phyloP scores from a whole-genome alignment of 1,140 invertebrate species.

The Galleria mellonella region DNA sequence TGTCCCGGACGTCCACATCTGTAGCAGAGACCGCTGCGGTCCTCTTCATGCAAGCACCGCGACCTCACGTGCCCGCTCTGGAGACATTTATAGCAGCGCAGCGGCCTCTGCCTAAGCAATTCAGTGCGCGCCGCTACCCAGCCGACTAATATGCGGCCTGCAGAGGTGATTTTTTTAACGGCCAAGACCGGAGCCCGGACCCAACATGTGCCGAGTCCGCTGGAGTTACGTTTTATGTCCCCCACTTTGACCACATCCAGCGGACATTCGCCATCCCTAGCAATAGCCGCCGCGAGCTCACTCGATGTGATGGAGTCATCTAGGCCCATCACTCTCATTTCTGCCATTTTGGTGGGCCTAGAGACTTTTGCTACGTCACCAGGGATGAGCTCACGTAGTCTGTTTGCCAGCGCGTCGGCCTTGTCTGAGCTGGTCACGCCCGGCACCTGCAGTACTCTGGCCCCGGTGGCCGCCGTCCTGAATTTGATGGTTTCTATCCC shows the following conservation, averaged over 20 bases:
- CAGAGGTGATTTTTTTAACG: constrained; percentile 3
- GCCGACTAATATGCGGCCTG: constrained; percentile 9
- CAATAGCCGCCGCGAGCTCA: constrained; percentile 8
- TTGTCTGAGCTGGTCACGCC: background rate
- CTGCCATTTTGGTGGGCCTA: constrained; percentile 3
- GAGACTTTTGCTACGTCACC: background rate
- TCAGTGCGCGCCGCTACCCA: constrained; percentile 4
- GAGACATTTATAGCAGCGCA: constrained; percentile 17
- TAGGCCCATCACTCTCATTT: constrained; percentile 5
- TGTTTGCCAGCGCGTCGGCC: constrained; percentile 13
- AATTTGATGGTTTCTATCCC: constrained; percentile 1
- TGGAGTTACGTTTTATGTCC: background rate
- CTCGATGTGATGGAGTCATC: constrained; percentile 4
- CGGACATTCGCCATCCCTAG: constrained; percentile 1
- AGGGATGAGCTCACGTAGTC: background rate
- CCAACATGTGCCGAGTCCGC: constrained; percentile 2
- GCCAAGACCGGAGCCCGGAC: constrained; percentile 7
- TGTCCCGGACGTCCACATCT: constrained; percentile 17
- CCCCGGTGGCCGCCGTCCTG: constrained; percentile 7
- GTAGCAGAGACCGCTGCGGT: constrained; percentile 12
- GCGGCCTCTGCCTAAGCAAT: constrained; percentile 2
- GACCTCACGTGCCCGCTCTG: constrained; percentile 1
- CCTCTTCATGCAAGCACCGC: constrained; percentile 3
- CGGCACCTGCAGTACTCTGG: constrained; percentile 11
- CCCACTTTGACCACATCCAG: constrained; percentile 8